phyloP scores from a whole-genome alignment of 2,113 vertebrate species.

The Rostratula benghalensis region DNA sequence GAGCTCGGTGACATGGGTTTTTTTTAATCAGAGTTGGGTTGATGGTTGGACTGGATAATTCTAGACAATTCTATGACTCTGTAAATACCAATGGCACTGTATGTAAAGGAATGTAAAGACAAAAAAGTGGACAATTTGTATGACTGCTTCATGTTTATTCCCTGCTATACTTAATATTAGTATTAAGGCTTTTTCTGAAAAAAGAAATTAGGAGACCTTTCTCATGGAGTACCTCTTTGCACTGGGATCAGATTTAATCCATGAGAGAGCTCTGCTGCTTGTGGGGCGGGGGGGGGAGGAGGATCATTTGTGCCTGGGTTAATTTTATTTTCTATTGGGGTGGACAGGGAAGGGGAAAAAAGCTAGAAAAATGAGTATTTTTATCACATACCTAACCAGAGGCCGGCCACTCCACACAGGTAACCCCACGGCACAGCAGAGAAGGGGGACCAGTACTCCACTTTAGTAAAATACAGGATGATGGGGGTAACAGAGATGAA shows the following conservation, averaged over 20 bases:
- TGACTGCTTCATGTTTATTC: not conserved
- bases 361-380: not conserved
- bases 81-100: not conserved
- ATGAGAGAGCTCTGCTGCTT: not conserved
- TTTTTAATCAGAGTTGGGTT: too few species aligned
- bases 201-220: not conserved
- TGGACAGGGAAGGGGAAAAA: not conserved
- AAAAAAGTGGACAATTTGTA: not conserved
- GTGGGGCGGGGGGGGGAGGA: not conserved
- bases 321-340: not conserved
- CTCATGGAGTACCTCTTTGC: not conserved
- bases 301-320: not conserved
- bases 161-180: not conserved
- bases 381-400: slow-evolving; percentile 89
- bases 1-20: too few species aligned
- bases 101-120: not conserved
- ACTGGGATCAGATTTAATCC: not conserved
- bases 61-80: too few species aligned
- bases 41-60: too few species aligned
- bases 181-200: not conserved
- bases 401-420: slow-evolving; percentile 92
- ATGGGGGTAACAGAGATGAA: slow-evolving; percentile 95
- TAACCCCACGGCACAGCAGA: slow-evolving; percentile 96
- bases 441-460: slow-evolving; percentile 95
- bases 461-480: slow-evolving; percentile 94